Percentiles rank a stretch among this genome's conserved stretches.
Evolutionary conservation across 2,113 vertebrate genomes (phyloP).

Genomic region (Chloropsis hardwickii): DNA sequence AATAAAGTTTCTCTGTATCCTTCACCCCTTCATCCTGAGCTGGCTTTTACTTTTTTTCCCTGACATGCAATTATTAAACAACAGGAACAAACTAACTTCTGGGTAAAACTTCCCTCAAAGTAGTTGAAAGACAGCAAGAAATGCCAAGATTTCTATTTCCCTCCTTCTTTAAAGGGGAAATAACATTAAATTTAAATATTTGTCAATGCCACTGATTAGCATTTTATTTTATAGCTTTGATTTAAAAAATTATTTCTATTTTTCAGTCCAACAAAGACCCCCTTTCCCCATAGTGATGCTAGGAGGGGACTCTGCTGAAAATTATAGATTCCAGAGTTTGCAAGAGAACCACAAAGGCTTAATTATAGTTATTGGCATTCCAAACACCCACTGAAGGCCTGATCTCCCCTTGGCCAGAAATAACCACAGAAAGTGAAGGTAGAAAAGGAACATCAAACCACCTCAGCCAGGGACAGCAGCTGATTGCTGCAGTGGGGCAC

Average conservation of each 20-base stretch:
- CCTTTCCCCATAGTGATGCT: conserved; percentile 31
- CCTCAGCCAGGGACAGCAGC: conserved; percentile 52
- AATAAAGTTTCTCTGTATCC: conserved; percentile 41
- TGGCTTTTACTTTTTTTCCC: not conserved
- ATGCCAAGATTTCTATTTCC: not conserved
- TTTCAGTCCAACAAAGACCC: not conserved
- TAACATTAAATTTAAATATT: conserved; percentile 50
- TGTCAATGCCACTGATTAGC: conserved; percentile 29
- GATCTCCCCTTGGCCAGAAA: conserved; percentile 77
- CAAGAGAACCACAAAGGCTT: conserved; percentile 20
- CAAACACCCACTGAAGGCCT: conserved; percentile 57
- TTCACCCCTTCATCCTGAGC: not conserved
- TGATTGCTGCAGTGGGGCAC: conserved; percentile 51
- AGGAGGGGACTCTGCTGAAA: not conserved
- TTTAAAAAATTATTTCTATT: not conserved
- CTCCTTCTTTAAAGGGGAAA: not conserved
- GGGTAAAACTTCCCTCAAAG: not conserved
- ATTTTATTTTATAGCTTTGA: conserved; percentile 54
- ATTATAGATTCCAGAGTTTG: conserved; percentile 46
- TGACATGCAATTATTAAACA: not conserved
- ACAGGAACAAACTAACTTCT: conserved; percentile 24
- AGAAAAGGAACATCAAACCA: conserved; percentile 76
- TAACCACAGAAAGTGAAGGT: conserved; percentile 74
- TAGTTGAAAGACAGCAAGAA: not conserved
- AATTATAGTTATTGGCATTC: conserved; percentile 52